A percentile compares a stretch with the other conserved stretches of the same genome.
Conservation (phyloP, 1,140 invertebrate species). For the Apis cerana region DNA sequence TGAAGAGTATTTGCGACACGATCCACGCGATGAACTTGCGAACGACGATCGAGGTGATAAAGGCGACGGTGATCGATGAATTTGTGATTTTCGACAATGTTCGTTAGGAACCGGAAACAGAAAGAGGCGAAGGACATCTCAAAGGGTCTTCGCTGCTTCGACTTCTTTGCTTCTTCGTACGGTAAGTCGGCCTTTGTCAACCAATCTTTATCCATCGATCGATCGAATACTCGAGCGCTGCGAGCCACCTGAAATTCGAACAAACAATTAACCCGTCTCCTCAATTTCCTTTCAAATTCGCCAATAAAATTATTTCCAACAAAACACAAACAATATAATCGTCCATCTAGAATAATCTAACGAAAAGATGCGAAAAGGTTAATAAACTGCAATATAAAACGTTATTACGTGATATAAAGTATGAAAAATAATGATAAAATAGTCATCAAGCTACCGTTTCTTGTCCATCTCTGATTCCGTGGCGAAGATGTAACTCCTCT, state of each 20-base stretch:
- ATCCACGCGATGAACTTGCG: slow-evolving; percentile 42
- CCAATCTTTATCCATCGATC: slow-evolving; percentile 97
- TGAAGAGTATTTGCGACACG: slow-evolving; percentile 32
- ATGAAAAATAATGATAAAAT: background rate
- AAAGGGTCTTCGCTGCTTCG: slow-evolving; percentile 61
- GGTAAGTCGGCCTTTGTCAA: slow-evolving; percentile 79
- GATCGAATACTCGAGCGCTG: slow-evolving; percentile 96
- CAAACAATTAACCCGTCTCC: slow-evolving; percentile 71
- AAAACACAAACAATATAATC: too few relatives aligned
- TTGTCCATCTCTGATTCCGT: slow-evolving; percentile 97
- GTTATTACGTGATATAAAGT: too few relatives aligned
- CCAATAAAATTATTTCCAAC: too few relatives aligned
- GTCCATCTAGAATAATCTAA: too few relatives aligned
- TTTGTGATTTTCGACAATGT: slow-evolving; percentile 47
- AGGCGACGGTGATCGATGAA: slow-evolving; percentile 31
- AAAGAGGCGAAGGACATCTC: slow-evolving; percentile 60
- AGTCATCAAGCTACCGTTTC: slow-evolving; percentile 86
- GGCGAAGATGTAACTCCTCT: slow-evolving; percentile 95
- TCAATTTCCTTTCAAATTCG: background rate
- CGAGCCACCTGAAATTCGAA: slow-evolving; percentile 89
- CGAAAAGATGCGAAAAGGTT: too few relatives aligned
- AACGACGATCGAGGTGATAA: slow-evolving; percentile 34
- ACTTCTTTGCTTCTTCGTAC: slow-evolving; percentile 59
- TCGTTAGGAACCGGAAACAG: slow-evolving; percentile 70
- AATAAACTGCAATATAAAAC: too few relatives aligned